These are phyloP conservation scores for Alca torda DNA, from an alignment of 2,797 vertebrate species.

Conservation along the genomic window DNA sequence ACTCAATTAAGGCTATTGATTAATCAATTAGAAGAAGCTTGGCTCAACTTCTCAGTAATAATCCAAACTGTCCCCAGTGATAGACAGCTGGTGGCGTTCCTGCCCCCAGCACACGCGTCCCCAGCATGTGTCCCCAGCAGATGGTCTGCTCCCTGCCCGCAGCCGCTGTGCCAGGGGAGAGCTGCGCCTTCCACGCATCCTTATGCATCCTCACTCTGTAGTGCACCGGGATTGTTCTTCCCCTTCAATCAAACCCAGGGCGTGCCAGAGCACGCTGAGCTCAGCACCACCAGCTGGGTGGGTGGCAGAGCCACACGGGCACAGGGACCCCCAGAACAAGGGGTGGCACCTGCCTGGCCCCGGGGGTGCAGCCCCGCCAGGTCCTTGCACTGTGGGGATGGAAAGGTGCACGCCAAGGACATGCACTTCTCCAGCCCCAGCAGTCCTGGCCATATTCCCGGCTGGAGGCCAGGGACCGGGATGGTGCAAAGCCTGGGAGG, in stretches of 20 bases:
- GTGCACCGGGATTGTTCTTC: too few relatives aligned
- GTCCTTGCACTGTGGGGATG: too few relatives aligned
- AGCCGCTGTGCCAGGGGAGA: fast-evolving
- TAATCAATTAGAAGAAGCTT: constrained; percentile 66
- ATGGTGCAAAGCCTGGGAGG: neutral
- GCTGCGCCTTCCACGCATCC: fast-evolving
- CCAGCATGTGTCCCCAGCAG: neutral
- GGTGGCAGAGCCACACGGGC: neutral
- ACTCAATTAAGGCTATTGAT: constrained; percentile 74
- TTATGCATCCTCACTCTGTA: too few relatives aligned
- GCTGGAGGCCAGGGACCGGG: fast-evolving
- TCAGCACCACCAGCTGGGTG: neutral
- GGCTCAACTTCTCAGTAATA: constrained; percentile 41
- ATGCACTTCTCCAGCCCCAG: fast-evolving
- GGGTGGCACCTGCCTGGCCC: neutral
- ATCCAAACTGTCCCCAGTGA: constrained; percentile 5
- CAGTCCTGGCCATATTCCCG: neutral
- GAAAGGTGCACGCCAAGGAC: fast-evolving
- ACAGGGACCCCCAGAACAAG: neutral
- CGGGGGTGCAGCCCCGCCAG: neutral
- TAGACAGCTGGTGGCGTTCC: neutral
- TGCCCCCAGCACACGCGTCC: neutral
- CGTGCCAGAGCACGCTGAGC: fast-evolving
- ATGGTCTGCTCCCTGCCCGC: neutral
- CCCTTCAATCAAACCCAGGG: neutral